Conservation (phyloP, 2,888 invertebrate species). For the Serripes groenlandicus region DNA sequence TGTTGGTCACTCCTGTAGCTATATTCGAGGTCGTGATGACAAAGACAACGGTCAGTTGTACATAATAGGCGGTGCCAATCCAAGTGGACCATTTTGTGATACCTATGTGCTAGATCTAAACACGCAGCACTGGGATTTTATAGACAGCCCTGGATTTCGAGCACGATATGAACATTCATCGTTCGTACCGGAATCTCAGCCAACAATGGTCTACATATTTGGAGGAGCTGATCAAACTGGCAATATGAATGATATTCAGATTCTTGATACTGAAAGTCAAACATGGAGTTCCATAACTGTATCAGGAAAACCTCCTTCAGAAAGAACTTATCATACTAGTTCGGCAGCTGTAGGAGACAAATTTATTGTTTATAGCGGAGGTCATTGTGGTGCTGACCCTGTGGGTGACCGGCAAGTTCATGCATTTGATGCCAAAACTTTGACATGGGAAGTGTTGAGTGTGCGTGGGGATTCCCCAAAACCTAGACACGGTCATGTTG, state of each 20-base stretch:
- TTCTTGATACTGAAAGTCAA: conserved; percentile 77
- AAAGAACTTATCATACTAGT: conserved; percentile 84
- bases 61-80: conserved; percentile 86
- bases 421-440: conserved; percentile 77
- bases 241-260: conserved; percentile 84
- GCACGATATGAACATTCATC: conserved; percentile 86
- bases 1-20: conserved; percentile 85
- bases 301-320: conserved; percentile 78
- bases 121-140: conserved; percentile 83
- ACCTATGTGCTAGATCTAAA: conserved; percentile 83
- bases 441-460: conserved; percentile 80
- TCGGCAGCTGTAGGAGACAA: conserved; percentile 78
- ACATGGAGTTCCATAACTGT: conserved; percentile 77
- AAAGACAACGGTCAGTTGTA: conserved; percentile 81
- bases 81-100: conserved; percentile 84
- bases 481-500: conserved; percentile 85
- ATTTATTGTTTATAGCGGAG: conserved; percentile 85
- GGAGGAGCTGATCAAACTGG: conserved; percentile 85
- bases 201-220: conserved; percentile 83
- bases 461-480: conserved; percentile 83
- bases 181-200: conserved; percentile 75
- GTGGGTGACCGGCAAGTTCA: conserved; percentile 84
- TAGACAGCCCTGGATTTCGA: conserved; percentile 80
- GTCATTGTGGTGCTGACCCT: conserved; percentile 83
- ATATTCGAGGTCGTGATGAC: conserved; percentile 72